Conservation (phyloP, 2,113 vertebrate species). For the Aleadryas rufinucha region DNA sequence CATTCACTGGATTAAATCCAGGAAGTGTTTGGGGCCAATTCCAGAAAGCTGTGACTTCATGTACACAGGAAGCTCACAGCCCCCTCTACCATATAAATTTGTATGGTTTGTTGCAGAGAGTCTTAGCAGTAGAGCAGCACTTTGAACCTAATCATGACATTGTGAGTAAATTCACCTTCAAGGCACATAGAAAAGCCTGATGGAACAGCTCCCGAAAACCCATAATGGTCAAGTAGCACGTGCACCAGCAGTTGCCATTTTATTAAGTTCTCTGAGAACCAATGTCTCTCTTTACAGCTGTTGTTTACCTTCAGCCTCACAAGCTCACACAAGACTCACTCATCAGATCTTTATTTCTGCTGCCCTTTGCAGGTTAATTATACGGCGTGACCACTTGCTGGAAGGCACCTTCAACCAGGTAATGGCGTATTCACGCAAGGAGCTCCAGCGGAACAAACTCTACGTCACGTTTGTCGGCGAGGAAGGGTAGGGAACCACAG, state of each 20-base stretch:
- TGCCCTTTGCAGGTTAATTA: slow-evolving; percentile 80
- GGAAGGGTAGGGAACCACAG: slow-evolving; percentile 83
- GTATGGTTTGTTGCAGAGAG: neutral
- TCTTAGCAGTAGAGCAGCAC: neutral
- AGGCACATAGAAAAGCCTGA: neutral
- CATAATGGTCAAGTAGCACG: accelerated
- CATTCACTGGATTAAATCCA: neutral
- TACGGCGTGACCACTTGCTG: slow-evolving; percentile 91
- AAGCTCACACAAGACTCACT: neutral
- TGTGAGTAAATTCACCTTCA: neutral
- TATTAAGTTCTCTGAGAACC: neutral
- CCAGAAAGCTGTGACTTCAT: neutral
- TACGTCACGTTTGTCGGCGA: slow-evolving; percentile 96
- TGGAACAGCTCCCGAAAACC: neutral
- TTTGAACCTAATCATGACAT: neutral
- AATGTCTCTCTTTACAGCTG: neutral
- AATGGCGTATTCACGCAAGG: slow-evolving; percentile 97
- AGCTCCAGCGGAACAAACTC: slow-evolving; percentile 97
- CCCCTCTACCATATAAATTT: neutral
- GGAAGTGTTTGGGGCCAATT: neutral
- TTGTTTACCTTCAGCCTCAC: neutral
- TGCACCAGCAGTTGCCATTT: neutral
- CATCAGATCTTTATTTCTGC: neutral
- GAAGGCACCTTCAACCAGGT: slow-evolving; percentile 98
- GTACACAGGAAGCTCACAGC: neutral